A percentile compares a stretch with the other conserved stretches of the same genome.
These are phyloP conservation scores for Pollenia griseotomentosa DNA, from an alignment of 2,888 invertebrate species.

Conservation along the genomic window DNA sequence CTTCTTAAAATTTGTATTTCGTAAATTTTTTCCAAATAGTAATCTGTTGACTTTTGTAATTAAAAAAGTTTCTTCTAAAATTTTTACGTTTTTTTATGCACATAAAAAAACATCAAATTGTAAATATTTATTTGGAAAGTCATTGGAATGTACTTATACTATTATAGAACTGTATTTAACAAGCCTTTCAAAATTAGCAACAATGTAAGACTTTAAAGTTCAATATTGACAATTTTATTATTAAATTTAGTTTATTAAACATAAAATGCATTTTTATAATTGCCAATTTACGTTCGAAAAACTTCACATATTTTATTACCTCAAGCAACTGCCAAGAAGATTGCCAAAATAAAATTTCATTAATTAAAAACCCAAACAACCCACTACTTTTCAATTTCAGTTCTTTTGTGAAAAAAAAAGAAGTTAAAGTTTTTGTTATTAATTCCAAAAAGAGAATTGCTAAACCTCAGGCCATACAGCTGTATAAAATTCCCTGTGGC, in stretches of 20 bases:
- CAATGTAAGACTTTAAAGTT: no score
- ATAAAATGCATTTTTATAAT: background rate
- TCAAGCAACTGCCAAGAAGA: background rate
- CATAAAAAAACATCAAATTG: no score
- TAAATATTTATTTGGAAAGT: no score
- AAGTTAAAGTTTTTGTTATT: constrained; percentile 4
- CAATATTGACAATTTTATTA: background rate
- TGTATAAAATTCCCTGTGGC: constrained; percentile 5
- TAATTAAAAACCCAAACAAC: background rate
- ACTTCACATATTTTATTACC: background rate
- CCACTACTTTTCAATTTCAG: background rate
- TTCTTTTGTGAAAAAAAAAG: background rate
- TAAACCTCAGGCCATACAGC: constrained; percentile 32
- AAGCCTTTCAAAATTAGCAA: no score
- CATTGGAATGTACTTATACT: no score
- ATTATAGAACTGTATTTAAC: no score
- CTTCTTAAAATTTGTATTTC: no score
- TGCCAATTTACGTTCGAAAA: background rate
- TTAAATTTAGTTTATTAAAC: background rate
- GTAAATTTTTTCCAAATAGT: no score
- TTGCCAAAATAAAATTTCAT: background rate
- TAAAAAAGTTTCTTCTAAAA: no score
- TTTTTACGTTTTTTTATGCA: no score
- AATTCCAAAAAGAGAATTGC: background rate
- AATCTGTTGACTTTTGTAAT: no score